phyloP scores from a whole-genome alignment of 2,888 invertebrate genomes.

The Seira sanloemensis region DNA sequence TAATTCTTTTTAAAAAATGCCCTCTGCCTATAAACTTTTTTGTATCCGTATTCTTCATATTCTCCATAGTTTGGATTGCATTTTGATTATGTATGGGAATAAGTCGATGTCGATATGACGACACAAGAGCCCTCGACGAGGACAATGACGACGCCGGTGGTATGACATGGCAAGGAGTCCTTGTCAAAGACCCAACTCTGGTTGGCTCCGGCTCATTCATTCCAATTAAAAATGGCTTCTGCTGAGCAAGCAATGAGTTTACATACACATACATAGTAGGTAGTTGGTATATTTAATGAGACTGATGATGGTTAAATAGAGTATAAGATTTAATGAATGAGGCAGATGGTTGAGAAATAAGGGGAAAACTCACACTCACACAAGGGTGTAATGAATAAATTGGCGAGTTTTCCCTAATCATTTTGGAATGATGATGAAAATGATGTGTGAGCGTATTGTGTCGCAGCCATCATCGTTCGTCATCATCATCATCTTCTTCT shows the following conservation, averaged over 20 bases:
- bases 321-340: slow-evolving; percentile 35
- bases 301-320: not conserved
- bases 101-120: too few species aligned
- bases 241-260: too few species aligned
- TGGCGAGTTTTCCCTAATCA: slow-evolving; percentile 45
- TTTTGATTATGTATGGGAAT: slow-evolving; percentile 21
- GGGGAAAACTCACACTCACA: not conserved
- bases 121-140: too few species aligned
- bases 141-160: slow-evolving; percentile 29
- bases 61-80: not conserved
- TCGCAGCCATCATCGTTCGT: too few species aligned
- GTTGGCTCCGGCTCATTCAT: not conserved
- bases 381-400: slow-evolving; percentile 15
- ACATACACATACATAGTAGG: not conserved
- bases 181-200: too few species aligned
- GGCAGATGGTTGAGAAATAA: slow-evolving; percentile 56
- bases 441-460: too few species aligned
- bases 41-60: too few species aligned
- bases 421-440: slow-evolving; percentile 23
- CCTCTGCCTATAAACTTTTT: slow-evolving; percentile 44
- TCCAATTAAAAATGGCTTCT: slow-evolving; percentile 21
- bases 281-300: not conserved
- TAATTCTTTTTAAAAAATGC: slow-evolving; percentile 62
- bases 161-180: slow-evolving; percentile 13
- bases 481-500: too few species aligned